Evolutionary conservation across 2,113 vertebrate species (phyloP), one percentile per base, ranked within the genome.

Genomic region (Oncorhynchus tshawytscha): DNA sequence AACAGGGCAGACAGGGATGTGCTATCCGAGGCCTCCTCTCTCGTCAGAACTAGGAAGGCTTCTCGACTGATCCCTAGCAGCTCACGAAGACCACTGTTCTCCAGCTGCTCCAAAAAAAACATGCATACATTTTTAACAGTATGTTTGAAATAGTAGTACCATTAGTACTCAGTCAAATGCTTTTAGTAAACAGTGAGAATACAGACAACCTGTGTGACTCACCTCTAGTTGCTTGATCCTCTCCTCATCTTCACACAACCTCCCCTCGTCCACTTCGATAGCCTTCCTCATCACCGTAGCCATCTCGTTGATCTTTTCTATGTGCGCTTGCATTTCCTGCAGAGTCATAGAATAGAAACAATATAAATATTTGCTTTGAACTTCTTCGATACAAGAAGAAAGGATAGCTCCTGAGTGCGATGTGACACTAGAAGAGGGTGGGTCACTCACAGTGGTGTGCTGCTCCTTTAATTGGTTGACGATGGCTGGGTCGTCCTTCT

Each of bases 251-350:
- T 95, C 95, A 85, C 94, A 96, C 24, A 94, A 86, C 0, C 94
- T 93, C 11, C 92, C 96, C 48, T 99, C 98, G 4, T 99, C 97
- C 34, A 98, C 93, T 83, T 99, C 97, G 72, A 99, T 96, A 5
- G 98, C 98, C 82, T 95, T 97, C 79, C 93, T 95, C 97, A 99
- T 99, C 2, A 99, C 97, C 0, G 96, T 96, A 25, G 97, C 96
- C 98, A 99, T 99, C 88, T 99, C 98, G 3, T 95, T 95, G 39
- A 99, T 98, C 83, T 99, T 98, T 88, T 99, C 97, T 87, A 97
- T 94, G 1, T 99, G 98, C 6, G 93, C 94, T 79, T 97, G 97
- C 84, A 99, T 92, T 86, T 99, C 96, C 97, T 99, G 75, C 27
- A 71, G 27, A 80, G 29, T 39, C 7, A 68, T 5, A 25, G 1